Percentiles rank a stretch among this genome's conserved stretches.
These are phyloP conservation scores for Contarinia nasturtii DNA, from an alignment of 1,140 invertebrate genomes.

Conservation along the genomic window DNA sequence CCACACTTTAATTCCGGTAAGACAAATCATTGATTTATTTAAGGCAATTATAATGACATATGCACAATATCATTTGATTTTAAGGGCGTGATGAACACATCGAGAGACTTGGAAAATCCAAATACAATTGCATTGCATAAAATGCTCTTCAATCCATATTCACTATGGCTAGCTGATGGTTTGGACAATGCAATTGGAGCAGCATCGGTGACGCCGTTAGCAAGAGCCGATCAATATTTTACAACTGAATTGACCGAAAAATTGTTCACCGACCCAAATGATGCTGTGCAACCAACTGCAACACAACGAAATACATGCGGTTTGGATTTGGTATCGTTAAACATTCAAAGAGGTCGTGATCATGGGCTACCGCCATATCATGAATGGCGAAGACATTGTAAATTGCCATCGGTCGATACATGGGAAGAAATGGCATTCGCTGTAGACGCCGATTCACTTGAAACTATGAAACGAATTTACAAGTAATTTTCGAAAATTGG, in stretches of 20 bases:
- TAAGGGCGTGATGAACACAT: not conserved
- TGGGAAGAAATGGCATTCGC: constrained; percentile 55
- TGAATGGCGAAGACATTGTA: constrained; percentile 54
- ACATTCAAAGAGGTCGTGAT: constrained; percentile 74
- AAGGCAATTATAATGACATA: not conserved
- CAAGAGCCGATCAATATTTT: constrained; percentile 46
- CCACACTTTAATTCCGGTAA: constrained; percentile 58
- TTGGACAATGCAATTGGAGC: constrained; percentile 39
- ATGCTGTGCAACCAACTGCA: constrained; percentile 1
- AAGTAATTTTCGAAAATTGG: constrained; percentile 26
- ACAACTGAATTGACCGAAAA: constrained; percentile 36
- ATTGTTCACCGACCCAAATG: constrained; percentile 40
- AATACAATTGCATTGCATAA: constrained; percentile 53
- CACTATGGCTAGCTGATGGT: constrained; percentile 38
- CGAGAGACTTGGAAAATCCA: constrained; percentile 23
- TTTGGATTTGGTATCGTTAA: constrained; percentile 66
- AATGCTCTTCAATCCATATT: constrained; percentile 68
- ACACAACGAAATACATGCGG: constrained; percentile 32
- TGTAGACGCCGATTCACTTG: constrained; percentile 38
- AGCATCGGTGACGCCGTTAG: constrained; percentile 41
- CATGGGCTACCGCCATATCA: constrained; percentile 70
- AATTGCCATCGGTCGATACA: constrained; percentile 36
- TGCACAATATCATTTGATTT: no score
- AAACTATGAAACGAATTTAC: constrained; percentile 42
- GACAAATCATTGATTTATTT: no score